Conservation (phyloP, 2,113 vertebrate genomes). For the Chloroceryle aenea region DNA sequence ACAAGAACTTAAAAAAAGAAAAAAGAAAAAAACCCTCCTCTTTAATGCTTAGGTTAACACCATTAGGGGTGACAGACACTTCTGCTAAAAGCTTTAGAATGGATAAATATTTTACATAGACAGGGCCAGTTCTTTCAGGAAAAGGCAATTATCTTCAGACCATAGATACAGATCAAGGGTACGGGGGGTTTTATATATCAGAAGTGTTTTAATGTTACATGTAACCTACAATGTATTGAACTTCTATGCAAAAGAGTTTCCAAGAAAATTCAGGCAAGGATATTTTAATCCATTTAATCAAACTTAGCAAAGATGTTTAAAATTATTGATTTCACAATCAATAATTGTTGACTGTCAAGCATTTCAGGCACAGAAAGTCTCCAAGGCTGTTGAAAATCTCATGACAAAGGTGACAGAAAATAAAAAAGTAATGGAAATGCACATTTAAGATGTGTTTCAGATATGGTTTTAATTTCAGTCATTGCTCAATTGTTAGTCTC, state of each 20-base stretch:
- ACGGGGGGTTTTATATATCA: background rate
- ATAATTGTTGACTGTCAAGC: background rate
- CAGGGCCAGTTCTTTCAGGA: background rate
- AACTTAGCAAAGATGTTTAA: background rate
- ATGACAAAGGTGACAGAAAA: background rate
- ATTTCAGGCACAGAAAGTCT: background rate
- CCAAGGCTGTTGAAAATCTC: background rate
- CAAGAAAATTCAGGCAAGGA: background rate
- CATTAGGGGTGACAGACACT: background rate
- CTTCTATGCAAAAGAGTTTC: background rate
- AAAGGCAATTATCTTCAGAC: background rate
- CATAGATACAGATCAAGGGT: background rate
- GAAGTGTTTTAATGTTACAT: background rate
- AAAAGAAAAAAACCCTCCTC: background rate
- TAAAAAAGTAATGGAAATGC: background rate
- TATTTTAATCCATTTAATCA: background rate
- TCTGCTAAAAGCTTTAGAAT: background rate
- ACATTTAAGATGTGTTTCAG: background rate
- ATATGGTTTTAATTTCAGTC: background rate
- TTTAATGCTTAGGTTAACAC: background rate
- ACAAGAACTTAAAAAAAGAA: background rate
- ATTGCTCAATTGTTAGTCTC: background rate
- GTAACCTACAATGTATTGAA: background rate
- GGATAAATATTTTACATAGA: background rate
- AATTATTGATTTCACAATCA: background rate